These are phyloP conservation scores for Calephelis perditalis DNA, from an alignment of 2,888 invertebrate genomes.

Conservation along the genomic window DNA sequence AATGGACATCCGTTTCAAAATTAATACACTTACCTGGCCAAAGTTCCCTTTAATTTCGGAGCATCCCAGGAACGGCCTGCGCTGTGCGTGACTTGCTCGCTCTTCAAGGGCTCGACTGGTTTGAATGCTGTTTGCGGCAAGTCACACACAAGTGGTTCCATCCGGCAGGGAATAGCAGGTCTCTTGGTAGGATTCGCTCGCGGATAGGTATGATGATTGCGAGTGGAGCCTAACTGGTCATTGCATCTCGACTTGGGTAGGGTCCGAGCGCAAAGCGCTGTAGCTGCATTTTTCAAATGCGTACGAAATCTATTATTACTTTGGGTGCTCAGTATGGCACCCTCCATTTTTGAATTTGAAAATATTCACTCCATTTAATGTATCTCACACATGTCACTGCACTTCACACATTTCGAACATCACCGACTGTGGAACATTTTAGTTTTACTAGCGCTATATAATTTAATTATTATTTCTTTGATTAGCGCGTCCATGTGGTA, in stretches of 20 bases:
- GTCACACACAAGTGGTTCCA: conserved; percentile 54
- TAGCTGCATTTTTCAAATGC: conserved; percentile 69
- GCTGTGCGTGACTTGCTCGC: conserved; percentile 37
- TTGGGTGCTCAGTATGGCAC: conserved; percentile 71
- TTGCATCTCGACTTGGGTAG: conserved; percentile 67
- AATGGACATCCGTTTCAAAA: conserved; percentile 4
- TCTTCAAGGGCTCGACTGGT: conserved; percentile 40
- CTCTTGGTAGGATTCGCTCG: conserved; percentile 59
- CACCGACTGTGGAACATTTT: conserved; percentile 14
- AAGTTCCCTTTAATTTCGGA: conserved; percentile 55
- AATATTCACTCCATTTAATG: conserved; percentile 43
- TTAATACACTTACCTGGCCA: conserved; percentile 53
- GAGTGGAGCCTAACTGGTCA: conserved; percentile 48
- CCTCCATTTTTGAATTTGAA: conserved; percentile 57
- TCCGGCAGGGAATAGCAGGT: conserved; percentile 54
- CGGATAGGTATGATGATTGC: conserved; percentile 69
- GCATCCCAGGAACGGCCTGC: conserved; percentile 45
- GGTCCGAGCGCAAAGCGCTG: conserved; percentile 65
- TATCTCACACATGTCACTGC: conserved; percentile 52
- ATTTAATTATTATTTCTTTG: no score
- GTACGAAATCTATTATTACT: conserved; percentile 65
- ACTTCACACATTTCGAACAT: conserved; percentile 28
- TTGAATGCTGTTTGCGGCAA: conserved; percentile 41
- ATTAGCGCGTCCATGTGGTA: neutral
- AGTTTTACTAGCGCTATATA: no score